Percentiles rank a stretch among this genome's conserved stretches.
Conservation (phyloP, 35 echinoderm and acorn worm genomes). For the Lytechinus variegatus region DNA sequence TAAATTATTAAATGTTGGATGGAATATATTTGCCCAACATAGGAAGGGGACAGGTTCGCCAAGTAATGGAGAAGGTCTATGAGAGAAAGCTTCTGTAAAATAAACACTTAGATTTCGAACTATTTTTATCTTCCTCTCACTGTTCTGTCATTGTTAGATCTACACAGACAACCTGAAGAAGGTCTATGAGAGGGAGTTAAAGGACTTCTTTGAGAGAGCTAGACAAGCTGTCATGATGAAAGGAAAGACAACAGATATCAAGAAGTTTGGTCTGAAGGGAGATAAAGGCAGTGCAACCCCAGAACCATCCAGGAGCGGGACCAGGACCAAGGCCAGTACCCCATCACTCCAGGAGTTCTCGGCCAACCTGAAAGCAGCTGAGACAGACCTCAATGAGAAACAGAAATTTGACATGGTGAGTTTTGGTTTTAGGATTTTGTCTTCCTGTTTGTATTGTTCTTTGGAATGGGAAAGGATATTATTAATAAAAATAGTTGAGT, state of each 20-base stretch:
- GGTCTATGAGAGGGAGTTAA: constrained; percentile 81
- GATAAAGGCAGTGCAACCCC: constrained; percentile 75
- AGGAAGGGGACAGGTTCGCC: no score
- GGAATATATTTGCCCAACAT: no score
- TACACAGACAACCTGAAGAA: constrained; percentile 81
- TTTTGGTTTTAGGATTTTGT: background rate
- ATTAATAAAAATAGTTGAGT: no score
- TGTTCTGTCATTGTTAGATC: constrained; percentile 48
- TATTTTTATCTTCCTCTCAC: no score
- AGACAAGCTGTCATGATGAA: constrained; percentile 63
- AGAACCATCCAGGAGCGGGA: constrained; percentile 61
- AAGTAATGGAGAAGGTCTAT: no score
- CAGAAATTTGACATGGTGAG: constrained; percentile 96
- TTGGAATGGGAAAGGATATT: no score
- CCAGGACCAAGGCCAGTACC: constrained; percentile 26
- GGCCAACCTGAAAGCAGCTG: constrained; percentile 57
- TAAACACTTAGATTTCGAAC: no score
- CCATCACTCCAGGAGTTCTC: constrained; percentile 59
- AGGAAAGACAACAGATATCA: constrained; percentile 59
- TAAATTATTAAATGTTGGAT: no score
- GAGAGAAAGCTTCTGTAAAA: no score
- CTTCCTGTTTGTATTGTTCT: no score
- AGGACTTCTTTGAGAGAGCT: constrained; percentile 94
- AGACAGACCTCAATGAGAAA: constrained; percentile 83
- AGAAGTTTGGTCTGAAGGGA: constrained; percentile 73